Evolutionary conservation across 1,140 invertebrate genomes (phyloP).

Genomic region (Saccostrea echinata): DNA sequence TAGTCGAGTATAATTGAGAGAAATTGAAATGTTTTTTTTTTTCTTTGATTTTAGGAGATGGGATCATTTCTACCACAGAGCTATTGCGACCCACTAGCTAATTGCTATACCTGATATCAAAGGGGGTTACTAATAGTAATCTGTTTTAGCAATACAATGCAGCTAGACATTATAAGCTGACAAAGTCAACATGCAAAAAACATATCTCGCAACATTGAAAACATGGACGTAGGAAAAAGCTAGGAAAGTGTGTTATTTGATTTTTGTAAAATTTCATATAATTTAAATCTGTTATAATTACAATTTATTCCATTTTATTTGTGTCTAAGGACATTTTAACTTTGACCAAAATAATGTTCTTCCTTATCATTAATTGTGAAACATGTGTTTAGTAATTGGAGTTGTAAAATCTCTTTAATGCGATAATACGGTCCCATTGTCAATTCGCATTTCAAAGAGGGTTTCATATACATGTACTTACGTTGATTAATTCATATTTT

Average conservation of each 20-base stretch:
- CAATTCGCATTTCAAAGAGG: background rate
- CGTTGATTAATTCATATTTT: background rate
- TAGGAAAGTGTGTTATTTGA: no score
- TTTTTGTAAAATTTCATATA: no score
- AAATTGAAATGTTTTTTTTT: background rate
- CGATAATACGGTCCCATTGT: slow-evolving; percentile 8
- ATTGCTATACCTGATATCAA: background rate
- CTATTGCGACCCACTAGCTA: slow-evolving; percentile 3
- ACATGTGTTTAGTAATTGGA: background rate
- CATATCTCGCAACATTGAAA: background rate
- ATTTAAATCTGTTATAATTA: no score
- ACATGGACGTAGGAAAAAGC: background rate
- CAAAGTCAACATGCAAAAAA: slow-evolving; percentile 2
- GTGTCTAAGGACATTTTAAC: background rate
- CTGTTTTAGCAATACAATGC: background rate
- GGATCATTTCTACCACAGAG: background rate
- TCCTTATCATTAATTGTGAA: background rate
- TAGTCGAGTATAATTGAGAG: no score
- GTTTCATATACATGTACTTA: background rate
- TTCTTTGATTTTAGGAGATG: background rate
- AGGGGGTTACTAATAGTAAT: background rate
- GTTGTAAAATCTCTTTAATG: slow-evolving; percentile 2
- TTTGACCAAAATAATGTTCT: background rate
- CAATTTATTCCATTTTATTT: no score
- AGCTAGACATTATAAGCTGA: slow-evolving; percentile 30